Conservation (phyloP, 2,797 vertebrate species). For the Poecilia wingei region DNA sequence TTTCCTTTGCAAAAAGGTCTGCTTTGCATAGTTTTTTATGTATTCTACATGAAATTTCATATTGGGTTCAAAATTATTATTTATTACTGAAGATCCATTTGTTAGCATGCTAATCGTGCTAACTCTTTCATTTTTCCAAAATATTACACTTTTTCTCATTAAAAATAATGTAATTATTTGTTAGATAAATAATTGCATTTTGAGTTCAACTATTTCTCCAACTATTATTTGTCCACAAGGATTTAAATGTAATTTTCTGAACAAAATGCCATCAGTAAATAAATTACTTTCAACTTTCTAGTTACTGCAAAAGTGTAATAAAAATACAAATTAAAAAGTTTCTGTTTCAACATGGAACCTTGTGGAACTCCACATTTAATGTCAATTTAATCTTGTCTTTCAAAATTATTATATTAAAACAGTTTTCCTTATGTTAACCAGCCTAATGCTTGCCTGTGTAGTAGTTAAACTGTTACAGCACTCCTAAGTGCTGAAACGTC, state of each 20-base stretch:
- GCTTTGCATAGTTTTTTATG: neutral
- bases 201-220: neutral
- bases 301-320: neutral
- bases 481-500: neutral
- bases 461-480: neutral
- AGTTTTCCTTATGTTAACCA: neutral
- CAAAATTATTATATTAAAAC: neutral
- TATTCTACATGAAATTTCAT: neutral
- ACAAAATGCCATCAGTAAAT: neutral
- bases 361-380: constrained; percentile 4
- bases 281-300: neutral
- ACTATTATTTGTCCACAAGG: neutral
- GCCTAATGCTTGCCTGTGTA: neutral
- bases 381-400: neutral
- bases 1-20: neutral
- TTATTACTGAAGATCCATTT: neutral
- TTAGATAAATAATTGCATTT: neutral
- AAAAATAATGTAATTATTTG: neutral
- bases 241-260: neutral
- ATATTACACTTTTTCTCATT: neutral
- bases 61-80: neutral
- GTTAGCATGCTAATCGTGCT: too few relatives aligned
- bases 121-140: neutral
- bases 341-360: neutral
- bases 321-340: neutral